phyloP scores from a whole-genome alignment of 2,888 invertebrate genomes.

The Doris montereyensis region DNA sequence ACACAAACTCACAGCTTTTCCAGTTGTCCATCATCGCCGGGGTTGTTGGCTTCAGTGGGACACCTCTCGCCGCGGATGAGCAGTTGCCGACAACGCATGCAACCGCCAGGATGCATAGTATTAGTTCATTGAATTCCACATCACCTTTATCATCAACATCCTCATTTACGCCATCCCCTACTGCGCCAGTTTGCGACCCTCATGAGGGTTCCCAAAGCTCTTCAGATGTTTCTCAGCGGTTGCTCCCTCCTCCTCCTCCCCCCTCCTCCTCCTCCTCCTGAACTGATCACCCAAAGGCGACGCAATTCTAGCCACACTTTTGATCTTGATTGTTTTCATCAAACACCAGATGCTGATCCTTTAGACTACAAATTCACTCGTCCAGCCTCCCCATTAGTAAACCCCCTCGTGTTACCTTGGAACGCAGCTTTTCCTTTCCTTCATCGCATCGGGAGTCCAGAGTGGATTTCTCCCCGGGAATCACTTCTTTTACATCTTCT shows the following conservation, averaged over 20 bases:
- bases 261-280: background rate
- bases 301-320: background rate
- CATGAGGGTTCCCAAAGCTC: background rate
- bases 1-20: background rate
- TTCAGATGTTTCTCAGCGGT: too few relatives aligned
- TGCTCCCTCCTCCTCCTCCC: background rate
- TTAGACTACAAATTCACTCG: background rate
- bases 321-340: background rate
- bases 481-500: background rate
- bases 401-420: background rate
- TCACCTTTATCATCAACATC: background rate
- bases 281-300: background rate
- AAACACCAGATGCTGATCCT: background rate
- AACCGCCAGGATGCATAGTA: background rate
- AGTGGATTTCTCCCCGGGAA: too few relatives aligned
- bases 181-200: background rate
- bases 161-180: background rate
- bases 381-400: background rate
- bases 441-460: constrained; percentile 21
- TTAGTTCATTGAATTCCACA: background rate
- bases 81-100: background rate
- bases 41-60: constrained; percentile 10
- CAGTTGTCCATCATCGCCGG: background rate
- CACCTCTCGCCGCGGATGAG: background rate
- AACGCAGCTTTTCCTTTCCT: constrained; percentile 39